Base-by-base conservation (phyloP, 1,140 invertebrate species). In the Chelonus insularis region DNA sequence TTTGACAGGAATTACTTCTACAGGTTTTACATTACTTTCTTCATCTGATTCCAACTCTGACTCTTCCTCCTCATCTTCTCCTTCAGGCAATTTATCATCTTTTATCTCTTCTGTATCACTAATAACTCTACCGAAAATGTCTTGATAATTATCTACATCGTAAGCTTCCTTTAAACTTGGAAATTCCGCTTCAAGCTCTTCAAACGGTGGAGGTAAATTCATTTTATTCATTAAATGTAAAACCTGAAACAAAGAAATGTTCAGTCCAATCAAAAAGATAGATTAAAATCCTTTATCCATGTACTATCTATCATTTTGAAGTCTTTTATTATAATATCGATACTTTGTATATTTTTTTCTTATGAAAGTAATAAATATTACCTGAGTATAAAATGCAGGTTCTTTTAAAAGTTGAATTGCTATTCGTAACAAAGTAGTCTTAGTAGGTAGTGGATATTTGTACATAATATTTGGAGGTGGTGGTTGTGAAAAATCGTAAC, bases 201-300 rank as follows among this genome's bases (percentile, higher is more conserved):
- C 84, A 82, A 97, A 96, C n/a, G 95, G 95, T 59, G 88, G 86
- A 32, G 91, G 90, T 43, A 97, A 74, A 78, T 91, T 93, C 94
- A 98, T 96, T 82, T 91, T 94, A 74, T 97, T 97, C 94, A 97
- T 97, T 25, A 98, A 83, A 84, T 97, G 94, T 48, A 97, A 74
- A 4, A 93, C 90, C 85, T 92, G 56, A 36, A 57, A 51, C 25
- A 47, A 47, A 18, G n/a, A n/a, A n/a, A n/a, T n/a, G n/a, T n/a
- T n/a, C n/a, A n/a, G n/a, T n/a, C n/a, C n/a, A n/a, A n/a, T n/a
- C n/a, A n/a, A n/a, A n/a, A n/a, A n/a, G n/a, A n/a, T n/a, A n/a
- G n/a, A n/a, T n/a, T n/a, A n/a, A n/a, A n/a, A n/a, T n/a, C n/a
- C n/a, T n/a, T n/a, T n/a, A n/a, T n/a, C n/a, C n/a, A n/a, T n/a